Evolutionary conservation across 2,888 invertebrate genomes (phyloP).

Genomic region (Nephrocerus scutellatus): DNA sequence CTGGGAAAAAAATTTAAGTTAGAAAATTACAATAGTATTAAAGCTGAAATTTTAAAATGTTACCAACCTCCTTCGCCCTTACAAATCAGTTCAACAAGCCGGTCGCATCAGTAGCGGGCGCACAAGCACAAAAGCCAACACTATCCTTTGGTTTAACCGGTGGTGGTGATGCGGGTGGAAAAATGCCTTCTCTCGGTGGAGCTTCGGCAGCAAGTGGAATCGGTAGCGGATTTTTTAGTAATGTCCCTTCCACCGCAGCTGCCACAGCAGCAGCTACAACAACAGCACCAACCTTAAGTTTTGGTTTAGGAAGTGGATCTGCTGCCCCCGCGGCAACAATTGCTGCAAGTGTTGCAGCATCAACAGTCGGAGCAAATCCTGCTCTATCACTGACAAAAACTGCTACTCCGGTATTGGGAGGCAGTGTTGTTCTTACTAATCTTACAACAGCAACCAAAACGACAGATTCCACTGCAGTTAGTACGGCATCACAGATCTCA

Average conservation of each 20-base stretch:
- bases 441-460: conserved; percentile 35
- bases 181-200: conserved; percentile 15
- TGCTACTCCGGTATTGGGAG: conserved; percentile 6
- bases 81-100: conserved; percentile 5
- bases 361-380: conserved; percentile 15
- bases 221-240: conserved; percentile 19
- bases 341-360: conserved; percentile 11
- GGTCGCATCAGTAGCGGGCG: no score
- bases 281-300: conserved; percentile 18
- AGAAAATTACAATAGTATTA: no score
- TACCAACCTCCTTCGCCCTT: no score
- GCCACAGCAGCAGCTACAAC: conserved; percentile 18
- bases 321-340: conserved; percentile 5
- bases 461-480: conserved; percentile 40
- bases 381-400: conserved; percentile 14
- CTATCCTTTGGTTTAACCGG: conserved; percentile 26
- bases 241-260: conserved; percentile 15
- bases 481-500: conserved; percentile 55
- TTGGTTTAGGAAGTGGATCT: conserved; percentile 6
- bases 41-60: no score
- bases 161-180: conserved; percentile 34
- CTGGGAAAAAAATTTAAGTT: no score
- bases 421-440: conserved; percentile 29
- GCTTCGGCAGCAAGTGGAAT: conserved; percentile 12
- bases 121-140: no score